Evolutionary conservation across 30 jellyfish, hydroid and myxozoan species (phyloP).

Genomic region (Haliclystus octoradiatus): DNA sequence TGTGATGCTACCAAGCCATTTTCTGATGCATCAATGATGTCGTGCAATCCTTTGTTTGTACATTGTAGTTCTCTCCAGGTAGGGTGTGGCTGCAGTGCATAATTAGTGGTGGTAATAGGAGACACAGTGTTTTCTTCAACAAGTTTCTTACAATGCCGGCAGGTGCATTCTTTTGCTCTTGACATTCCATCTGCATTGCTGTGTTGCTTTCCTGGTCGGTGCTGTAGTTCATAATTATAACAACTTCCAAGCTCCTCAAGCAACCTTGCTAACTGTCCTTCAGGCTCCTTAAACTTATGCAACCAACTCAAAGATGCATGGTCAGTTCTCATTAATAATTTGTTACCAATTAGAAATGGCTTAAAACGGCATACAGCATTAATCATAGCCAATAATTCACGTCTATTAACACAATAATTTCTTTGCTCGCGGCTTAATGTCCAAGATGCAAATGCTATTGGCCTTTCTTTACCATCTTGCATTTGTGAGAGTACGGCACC

Average conservation of each 20-base stretch:
- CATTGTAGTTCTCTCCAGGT: too few species aligned
- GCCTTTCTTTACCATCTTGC: neutral
- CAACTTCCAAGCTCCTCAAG: conserved; percentile 30
- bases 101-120: too few species aligned
- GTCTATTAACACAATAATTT: neutral
- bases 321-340: neutral
- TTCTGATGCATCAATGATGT: too few species aligned
- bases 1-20: too few species aligned
- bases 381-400: neutral
- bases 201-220: conserved; percentile 32
- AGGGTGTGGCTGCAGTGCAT: too few species aligned
- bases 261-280: conserved; percentile 50
- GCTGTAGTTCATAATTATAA: conserved; percentile 8
- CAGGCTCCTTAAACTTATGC: conserved; percentile 7
- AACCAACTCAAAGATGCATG: neutral
- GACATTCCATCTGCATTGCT: conserved; percentile 51
- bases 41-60: too few species aligned
- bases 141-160: too few species aligned
- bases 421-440: neutral
- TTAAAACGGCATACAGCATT: neutral
- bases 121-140: too few species aligned
- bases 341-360: neutral
- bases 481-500: neutral
- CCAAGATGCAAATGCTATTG: neutral
- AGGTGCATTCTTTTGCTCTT: neutral